A percentile compares a stretch with the other conserved stretches of the same genome.
These are phyloP conservation scores for Geopemphigus sp. DNA, from an alignment of 1,140 invertebrate species.

Conservation along the genomic window DNA sequence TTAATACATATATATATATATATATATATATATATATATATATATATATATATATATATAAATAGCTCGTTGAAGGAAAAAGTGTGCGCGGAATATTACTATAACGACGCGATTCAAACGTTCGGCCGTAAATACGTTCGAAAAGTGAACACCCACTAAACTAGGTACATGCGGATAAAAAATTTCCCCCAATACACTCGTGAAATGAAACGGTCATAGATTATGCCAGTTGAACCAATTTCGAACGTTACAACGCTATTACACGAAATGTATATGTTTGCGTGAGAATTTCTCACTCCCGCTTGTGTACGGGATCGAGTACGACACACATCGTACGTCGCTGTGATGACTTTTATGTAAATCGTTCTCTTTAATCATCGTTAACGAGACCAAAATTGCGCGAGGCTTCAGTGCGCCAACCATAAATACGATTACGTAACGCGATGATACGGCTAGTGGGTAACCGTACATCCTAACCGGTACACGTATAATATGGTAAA, in stretches of 20 bases:
- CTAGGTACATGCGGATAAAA: too few relatives aligned
- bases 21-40: background rate
- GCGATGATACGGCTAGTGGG: too few relatives aligned
- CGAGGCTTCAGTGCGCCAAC: too few relatives aligned
- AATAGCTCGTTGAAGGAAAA: background rate
- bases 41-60: background rate
- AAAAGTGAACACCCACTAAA: too few relatives aligned
- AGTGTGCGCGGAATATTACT: background rate
- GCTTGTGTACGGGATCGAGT: background rate
- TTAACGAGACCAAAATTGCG: background rate
- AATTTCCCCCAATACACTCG: too few relatives aligned
- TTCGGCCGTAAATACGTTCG: too few relatives aligned
- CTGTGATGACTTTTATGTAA: background rate
- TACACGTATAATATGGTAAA: background rate
- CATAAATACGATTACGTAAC: too few relatives aligned
- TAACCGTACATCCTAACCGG: too few relatives aligned
- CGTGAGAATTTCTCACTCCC: background rate
- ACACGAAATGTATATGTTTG: background rate
- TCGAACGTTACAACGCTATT: too few relatives aligned
- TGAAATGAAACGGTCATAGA: too few relatives aligned
- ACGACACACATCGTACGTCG: background rate
- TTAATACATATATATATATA: background rate
- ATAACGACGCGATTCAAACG: too few relatives aligned
- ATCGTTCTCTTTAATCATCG: background rate
- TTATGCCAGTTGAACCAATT: too few relatives aligned